phyloP scores from a whole-genome alignment of 2,113 vertebrate genomes.

The Cheilinus undulatus region DNA sequence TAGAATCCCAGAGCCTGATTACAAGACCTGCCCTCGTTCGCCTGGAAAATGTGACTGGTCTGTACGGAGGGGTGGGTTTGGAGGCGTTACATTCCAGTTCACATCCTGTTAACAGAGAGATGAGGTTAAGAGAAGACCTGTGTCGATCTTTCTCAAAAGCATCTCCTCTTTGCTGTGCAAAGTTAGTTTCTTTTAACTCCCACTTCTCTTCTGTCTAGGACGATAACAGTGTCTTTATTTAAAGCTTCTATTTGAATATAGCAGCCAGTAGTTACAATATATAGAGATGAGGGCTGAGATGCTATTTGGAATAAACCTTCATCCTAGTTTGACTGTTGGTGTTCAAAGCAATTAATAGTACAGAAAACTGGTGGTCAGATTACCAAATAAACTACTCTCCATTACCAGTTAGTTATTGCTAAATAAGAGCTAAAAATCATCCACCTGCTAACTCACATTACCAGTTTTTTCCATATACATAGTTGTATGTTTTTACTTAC shows the following conservation, averaged over 20 bases:
- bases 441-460: too few species aligned
- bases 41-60: conserved; percentile 76
- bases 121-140: conserved; percentile 1
- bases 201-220: conserved; percentile 1
- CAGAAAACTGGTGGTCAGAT: too few species aligned
- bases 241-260: not conserved
- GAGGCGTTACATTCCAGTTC: conserved; percentile 68
- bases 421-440: too few species aligned
- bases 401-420: too few species aligned
- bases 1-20: conserved; percentile 70
- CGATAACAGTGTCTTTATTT: not conserved
- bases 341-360: too few species aligned
- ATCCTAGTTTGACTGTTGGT: too few species aligned
- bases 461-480: too few species aligned
- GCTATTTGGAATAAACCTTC: too few species aligned
- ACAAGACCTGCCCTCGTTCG: conserved; percentile 70
- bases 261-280: not conserved
- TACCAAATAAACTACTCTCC: too few species aligned
- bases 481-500: too few species aligned
- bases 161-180: conserved; percentile 13
- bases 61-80: conserved; percentile 56
- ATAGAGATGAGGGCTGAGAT: not conserved
- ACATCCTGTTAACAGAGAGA: conserved; percentile 52
- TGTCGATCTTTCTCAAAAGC: not conserved
- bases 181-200: not conserved